Evolutionary conservation across 2,113 vertebrate species (phyloP).

Genomic region (Chionodraco myersi): DNA sequence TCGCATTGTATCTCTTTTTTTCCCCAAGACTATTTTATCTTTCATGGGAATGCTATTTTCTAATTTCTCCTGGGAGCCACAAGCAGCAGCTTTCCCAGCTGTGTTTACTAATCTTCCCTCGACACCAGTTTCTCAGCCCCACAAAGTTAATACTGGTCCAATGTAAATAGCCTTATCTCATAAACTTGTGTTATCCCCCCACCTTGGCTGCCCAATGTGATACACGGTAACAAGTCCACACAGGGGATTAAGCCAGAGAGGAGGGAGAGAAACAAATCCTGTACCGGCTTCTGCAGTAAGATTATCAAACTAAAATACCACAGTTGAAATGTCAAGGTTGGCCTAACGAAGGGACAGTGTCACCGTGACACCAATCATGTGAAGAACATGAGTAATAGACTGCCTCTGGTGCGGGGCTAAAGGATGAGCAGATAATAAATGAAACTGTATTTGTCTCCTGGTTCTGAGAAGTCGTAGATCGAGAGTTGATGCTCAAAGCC

Average conservation of each 20-base stretch:
- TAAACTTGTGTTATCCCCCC: constrained; percentile 76
- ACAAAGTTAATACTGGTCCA: constrained; percentile 77
- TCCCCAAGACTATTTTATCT: constrained; percentile 55
- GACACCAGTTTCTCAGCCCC: constrained; percentile 76
- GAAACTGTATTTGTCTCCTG: constrained; percentile 36
- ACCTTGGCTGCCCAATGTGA: constrained; percentile 64
- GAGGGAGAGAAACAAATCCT: constrained; percentile 22
- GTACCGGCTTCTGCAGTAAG: constrained; percentile 13
- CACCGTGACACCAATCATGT: constrained; percentile 17
- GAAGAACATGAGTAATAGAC: constrained; percentile 24
- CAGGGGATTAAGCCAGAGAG: constrained; percentile 55
- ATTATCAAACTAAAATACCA: constrained; percentile 39
- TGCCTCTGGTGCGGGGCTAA: background rate
- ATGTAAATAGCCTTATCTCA: constrained; percentile 83
- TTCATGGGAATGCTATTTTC: constrained; percentile 70
- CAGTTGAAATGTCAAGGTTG: constrained; percentile 50
- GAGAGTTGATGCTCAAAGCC: constrained; percentile 8
- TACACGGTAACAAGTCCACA: constrained; percentile 59
- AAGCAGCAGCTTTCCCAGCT: constrained; percentile 76
- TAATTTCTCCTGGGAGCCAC: constrained; percentile 80
- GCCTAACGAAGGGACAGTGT: constrained; percentile 12
- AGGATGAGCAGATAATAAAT: constrained; percentile 39
- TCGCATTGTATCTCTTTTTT: constrained; percentile 45
- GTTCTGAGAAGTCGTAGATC: constrained; percentile 50
- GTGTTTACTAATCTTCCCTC: constrained; percentile 80